Percentiles rank a stretch among this genome's conserved stretches.
phyloP scores from a whole-genome alignment of 2,113 vertebrate species.

The Larimichthys crocea region DNA sequence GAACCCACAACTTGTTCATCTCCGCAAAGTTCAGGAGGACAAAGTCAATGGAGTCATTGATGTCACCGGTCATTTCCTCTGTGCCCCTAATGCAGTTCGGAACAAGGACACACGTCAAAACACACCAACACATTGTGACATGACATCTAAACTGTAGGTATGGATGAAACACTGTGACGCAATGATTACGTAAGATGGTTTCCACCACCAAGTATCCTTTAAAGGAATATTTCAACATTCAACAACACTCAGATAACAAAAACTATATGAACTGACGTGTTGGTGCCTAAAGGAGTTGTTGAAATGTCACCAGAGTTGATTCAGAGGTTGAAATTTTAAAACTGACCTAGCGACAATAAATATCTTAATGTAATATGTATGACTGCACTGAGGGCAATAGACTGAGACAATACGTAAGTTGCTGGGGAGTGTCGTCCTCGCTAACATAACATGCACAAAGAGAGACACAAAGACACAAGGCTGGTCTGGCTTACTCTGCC shows the following conservation, averaged over 20 bases:
- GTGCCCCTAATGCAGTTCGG: constrained; percentile 74
- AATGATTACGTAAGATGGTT: too few species aligned
- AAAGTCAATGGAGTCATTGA: constrained; percentile 98
- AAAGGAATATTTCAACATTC: not conserved
- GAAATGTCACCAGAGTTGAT: too few species aligned
- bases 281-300: not conserved
- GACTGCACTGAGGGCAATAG: too few species aligned
- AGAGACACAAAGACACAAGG: not conserved
- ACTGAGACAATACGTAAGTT: too few species aligned
- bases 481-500: constrained; percentile 88
- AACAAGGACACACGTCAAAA: not conserved
- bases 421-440: too few species aligned
- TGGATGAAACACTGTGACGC: not conserved
- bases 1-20: constrained; percentile 99
- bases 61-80: constrained; percentile 97
- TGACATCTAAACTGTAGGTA: not conserved
- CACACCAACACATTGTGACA: not conserved
- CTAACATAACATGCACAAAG: too few species aligned
- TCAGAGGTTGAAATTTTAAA: too few species aligned
- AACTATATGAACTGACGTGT: too few species aligned
- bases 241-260: too few species aligned
- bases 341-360: too few species aligned
- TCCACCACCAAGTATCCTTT: not conserved
- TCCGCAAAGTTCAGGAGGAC: constrained; percentile 98
- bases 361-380: too few species aligned